Evolutionary conservation across 2,797 vertebrate genomes (phyloP), one percentile per base, ranked within the genome.

Genomic region (Dromococcyx pavoninus): DNA sequence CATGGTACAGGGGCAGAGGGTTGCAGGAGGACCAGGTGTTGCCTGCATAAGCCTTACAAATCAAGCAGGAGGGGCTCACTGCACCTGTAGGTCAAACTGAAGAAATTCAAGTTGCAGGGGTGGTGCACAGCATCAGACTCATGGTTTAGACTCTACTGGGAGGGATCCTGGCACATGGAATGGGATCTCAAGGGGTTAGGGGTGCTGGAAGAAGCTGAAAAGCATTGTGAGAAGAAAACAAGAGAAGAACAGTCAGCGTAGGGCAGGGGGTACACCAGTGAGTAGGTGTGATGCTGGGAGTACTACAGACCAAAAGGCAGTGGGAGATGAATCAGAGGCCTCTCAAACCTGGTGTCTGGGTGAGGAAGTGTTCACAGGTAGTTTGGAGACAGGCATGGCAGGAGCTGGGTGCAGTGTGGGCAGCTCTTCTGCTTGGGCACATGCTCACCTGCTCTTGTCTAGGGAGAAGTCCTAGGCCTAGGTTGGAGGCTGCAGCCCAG

Each of bases 281-380:
- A 60, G n/a, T 46, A 23, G 18, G 9, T 15, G 15, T 1, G 2
- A 21, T 8, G 4, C 12, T 77, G 54, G 30, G 43, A 61, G 19
- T 39, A 27, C 1, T 3, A 14, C 15, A 43, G 58, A 33, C 33
- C 33, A 27, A 77, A 66, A 35, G 13, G 11, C 23, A 51, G 4
- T 13, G 24, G 6, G 18, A 67, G 23, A 17, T 35, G 25, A 70
- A 21, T 50, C 24, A 24, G 39, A 7, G 24, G 5, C 10, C 18
- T 76, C 57, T 71, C 32, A 35, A 19, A 32, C 2, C 0, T 0
- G 0, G 37, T 57, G 3, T 37, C 0, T 0, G 11, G 10, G 30
- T 33, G 53, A 53, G 37, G 17, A 83, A 51, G 7, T 53, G 53
- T 30, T 81, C 67, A 61, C 1, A 0, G 12, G 17, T 41, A 16